These are phyloP conservation scores for Monomorium pharaonis DNA, from an alignment of 1,140 invertebrate genomes.

Conservation along the genomic window DNA sequence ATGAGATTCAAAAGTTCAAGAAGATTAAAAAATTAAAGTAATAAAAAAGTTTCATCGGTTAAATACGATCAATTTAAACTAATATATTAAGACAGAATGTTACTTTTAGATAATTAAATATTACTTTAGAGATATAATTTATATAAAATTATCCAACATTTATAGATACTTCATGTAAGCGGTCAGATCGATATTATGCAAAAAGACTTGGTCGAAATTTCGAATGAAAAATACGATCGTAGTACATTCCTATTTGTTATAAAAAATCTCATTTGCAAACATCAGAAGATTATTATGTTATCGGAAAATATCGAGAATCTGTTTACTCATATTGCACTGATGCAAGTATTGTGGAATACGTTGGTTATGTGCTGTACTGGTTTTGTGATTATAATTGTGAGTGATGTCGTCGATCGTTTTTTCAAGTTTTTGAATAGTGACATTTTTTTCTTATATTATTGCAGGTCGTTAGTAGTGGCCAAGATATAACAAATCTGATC, in stretches of 20 bases:
- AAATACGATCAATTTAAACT: neutral
- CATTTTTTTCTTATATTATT: neutral
- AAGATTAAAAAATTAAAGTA: neutral
- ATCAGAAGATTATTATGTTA: constrained; percentile 57
- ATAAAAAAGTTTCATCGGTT: neutral
- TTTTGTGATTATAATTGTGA: constrained; percentile 60
- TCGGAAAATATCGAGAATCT: constrained; percentile 58
- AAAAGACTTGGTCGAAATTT: constrained; percentile 9
- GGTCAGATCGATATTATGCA: constrained; percentile 64
- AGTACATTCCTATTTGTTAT: neutral
- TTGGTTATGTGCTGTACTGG: constrained; percentile 58
- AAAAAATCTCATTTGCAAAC: neutral
- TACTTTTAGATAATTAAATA: neutral
- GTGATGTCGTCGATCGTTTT: neutral
- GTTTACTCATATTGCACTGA: constrained; percentile 50
- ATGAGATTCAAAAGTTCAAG: neutral
- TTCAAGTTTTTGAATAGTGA: neutral
- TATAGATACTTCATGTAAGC: constrained; percentile 62
- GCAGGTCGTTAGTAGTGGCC: neutral
- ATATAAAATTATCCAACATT: neutral
- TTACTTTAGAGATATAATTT: neutral
- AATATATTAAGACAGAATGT: neutral
- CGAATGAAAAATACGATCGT: neutral
- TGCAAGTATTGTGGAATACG: constrained; percentile 62
- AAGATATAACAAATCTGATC: neutral